Evolutionary conservation across 2,113 vertebrate genomes (phyloP), one percentile per base, ranked within the genome.

Genomic region (Lanius collurio): DNA sequence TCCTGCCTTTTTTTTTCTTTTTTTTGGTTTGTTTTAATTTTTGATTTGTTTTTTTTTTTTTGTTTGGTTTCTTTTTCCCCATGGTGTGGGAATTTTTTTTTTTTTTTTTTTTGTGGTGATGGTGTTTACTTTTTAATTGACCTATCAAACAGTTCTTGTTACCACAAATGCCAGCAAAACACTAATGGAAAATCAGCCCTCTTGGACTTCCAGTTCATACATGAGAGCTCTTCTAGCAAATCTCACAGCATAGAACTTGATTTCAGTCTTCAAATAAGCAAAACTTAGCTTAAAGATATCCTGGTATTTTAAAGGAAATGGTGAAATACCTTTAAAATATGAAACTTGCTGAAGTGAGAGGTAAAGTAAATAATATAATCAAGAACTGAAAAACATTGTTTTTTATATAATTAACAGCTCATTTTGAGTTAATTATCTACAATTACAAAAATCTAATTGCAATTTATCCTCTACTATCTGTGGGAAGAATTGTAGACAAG

Each of bases 341-440:
- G 70, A 91, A 98, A 96, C 79, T 96, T 95, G 90, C 86, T 97
- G 93, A 92, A 97, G 75, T 97, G 95, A 96, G 80, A 97, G 90
- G 80, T 96, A 95, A 98, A 98, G 97, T 97, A 97, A 98, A 97
- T 96, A 97, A 97, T 97, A 97, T 97, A 97, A 98, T 98, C 95
- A 97, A 95, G 92, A 98, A 95, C 91, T 93, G 90, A 95, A 97
- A 98, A 96, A 96, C 94, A 95, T 95, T 96, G 0, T 95, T 97
- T 98, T 97, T 97, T 97, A 96, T 96, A 97, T 97, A 97, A 98
- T 98, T 98, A 98, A 98, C 96, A 97, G 93, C 97, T 98, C 97
- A 97, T 98, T 98, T 98, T 98, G 94, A 97, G 97, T 96, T 98
- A 98, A 98, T 98, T 97, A 98, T 97, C 97, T 97, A 96, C 97